phyloP scores from a whole-genome alignment of 2,888 invertebrate genomes.

The Stenotaenia linearis region DNA sequence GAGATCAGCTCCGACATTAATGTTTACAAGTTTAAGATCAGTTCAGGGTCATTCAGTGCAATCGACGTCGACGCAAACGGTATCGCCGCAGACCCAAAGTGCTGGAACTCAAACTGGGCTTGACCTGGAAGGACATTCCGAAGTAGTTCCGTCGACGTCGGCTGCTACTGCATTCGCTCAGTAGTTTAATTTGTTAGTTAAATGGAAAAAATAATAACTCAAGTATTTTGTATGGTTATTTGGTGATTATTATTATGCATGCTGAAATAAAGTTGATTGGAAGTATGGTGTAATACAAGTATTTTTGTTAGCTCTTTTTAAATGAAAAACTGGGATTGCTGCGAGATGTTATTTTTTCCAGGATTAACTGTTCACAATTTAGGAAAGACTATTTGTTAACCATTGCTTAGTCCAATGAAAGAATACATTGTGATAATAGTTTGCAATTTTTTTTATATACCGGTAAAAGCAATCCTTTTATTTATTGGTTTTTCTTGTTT shows the following conservation, averaged over 20 bases:
- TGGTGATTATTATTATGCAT: background rate
- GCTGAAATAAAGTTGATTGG: background rate
- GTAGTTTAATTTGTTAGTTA: background rate
- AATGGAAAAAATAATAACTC: background rate
- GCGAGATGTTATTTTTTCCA: background rate
- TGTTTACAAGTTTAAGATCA: background rate
- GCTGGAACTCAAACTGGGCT: conserved; percentile 29
- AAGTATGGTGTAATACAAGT: background rate
- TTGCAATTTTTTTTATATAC: background rate
- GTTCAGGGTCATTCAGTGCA: background rate
- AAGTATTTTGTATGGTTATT: background rate
- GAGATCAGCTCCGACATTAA: background rate
- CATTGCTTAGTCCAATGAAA: background rate
- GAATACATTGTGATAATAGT: background rate
- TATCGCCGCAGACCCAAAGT: conserved; percentile 31
- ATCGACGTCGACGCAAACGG: conserved; percentile 26
- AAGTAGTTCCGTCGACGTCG: background rate
- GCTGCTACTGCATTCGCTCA: background rate
- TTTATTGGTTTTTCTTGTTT: background rate
- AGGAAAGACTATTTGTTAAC: background rate
- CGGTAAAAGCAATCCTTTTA: background rate
- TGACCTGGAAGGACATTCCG: conserved; percentile 2
- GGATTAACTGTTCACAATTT: background rate
- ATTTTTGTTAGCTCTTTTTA: background rate
- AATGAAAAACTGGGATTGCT: background rate